Conservation (phyloP, 1,140 invertebrate genomes). For the Holotrichia oblita region DNA sequence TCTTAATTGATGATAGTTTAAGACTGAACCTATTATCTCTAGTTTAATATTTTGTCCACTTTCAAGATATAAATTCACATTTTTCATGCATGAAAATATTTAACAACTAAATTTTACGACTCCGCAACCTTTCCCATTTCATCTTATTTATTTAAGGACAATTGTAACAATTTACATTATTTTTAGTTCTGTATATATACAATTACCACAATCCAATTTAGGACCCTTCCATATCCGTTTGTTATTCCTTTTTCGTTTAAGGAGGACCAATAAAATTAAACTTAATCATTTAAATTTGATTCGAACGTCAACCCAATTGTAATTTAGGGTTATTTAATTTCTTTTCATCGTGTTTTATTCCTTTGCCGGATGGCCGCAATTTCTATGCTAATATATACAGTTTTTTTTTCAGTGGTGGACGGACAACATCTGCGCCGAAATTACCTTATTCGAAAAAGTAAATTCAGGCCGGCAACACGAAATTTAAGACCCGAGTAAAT, state of each 20-base stretch:
- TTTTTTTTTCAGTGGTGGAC: background rate
- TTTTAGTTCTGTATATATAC: too few species aligned
- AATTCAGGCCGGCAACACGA: background rate
- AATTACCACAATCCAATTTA: too few species aligned
- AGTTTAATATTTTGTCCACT: too few species aligned
- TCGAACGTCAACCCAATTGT: background rate
- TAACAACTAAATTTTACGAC: too few species aligned
- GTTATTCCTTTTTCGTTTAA: background rate
- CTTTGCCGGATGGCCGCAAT: background rate
- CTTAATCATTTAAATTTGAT: constrained; percentile 9
- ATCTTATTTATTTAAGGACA: too few species aligned
- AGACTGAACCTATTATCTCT: too few species aligned
- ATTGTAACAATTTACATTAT: too few species aligned
- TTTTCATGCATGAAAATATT: too few species aligned
- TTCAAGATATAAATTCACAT: too few species aligned
- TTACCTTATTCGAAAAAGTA: constrained; percentile 9
- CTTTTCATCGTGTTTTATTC: constrained; percentile 9
- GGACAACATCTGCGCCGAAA: constrained; percentile 1
- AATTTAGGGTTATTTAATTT: constrained; percentile 14
- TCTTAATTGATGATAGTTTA: too few species aligned
- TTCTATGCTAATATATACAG: constrained; percentile 12
- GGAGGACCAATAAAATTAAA: constrained; percentile 9
- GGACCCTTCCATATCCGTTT: too few species aligned
- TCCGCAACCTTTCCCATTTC: too few species aligned
- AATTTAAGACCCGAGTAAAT: constrained; percentile 9